These are phyloP conservation scores for Heteropelma amictum DNA, from an alignment of 2,888 invertebrate species.

Conservation along the genomic window DNA sequence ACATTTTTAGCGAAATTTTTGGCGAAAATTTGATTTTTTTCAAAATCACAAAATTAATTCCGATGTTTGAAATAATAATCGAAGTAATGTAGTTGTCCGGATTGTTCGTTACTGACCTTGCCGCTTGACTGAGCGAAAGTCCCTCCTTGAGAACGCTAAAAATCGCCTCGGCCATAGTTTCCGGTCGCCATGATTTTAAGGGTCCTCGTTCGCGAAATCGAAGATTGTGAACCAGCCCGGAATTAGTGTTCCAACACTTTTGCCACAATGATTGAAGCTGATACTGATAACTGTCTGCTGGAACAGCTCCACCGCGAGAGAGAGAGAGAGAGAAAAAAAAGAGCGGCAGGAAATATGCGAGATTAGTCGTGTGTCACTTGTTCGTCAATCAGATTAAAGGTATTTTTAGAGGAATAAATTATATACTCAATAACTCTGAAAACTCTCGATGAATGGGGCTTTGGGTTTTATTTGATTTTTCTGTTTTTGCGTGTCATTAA, in stretches of 20 bases:
- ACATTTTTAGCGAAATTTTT: neutral
- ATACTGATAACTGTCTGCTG: constrained; percentile 97
- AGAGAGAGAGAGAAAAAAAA: constrained; percentile 63
- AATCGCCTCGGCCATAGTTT: constrained; percentile 97
- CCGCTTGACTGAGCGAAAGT: constrained; percentile 92
- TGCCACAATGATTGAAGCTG: constrained; percentile 97
- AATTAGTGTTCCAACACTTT: constrained; percentile 96
- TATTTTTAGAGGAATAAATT: constrained; percentile 5
- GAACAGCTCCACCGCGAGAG: constrained; percentile 64
- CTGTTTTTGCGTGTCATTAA: constrained; percentile 25
- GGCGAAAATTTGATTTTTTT: neutral
- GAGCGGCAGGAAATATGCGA: constrained; percentile 61
- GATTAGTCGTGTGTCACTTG: constrained; percentile 56
- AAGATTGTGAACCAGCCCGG: constrained; percentile 93
- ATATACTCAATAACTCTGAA: constrained; percentile 53
- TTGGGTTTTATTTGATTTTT: constrained; percentile 26
- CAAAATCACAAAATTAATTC: neutral
- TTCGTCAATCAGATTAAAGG: constrained; percentile 11
- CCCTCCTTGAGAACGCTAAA: constrained; percentile 95
- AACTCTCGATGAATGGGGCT: constrained; percentile 46
- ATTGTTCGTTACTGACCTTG: constrained; percentile 79
- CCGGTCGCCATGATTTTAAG: constrained; percentile 94
- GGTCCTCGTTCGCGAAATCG: constrained; percentile 95
- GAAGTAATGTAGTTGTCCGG: neutral
- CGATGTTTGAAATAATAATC: neutral